Base-by-base conservation (phyloP, 2,888 invertebrate genomes). In the Molorchus minor region DNA sequence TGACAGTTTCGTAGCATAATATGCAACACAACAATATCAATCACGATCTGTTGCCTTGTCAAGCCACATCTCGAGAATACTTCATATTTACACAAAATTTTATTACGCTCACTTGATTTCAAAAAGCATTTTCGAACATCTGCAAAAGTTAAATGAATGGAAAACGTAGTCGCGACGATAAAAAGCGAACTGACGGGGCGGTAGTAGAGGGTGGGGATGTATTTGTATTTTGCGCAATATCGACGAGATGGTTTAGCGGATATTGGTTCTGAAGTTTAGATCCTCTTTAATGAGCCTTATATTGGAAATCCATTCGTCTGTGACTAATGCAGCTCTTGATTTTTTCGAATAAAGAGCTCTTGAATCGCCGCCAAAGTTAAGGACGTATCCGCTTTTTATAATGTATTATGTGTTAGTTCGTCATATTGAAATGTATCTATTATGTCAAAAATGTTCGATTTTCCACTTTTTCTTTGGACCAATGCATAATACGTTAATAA, bases 211-310 rank as follows among this genome's bases (percentile, higher is more conserved):
- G 49, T 60, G 62, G 56, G 49, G 58, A 68, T 62, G 62, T 69
- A 67, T 72, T 70, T 67, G 71, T 66, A 64, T 69, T 71, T 70
- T 64, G 68, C 65, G 71, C 71, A 70, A 72, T 67, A 68, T 69
- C 69, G 70, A 70, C 68, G 65, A 59, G 67, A 69, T 70, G 66
- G 67, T 62, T 58, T 61, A 59, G 62, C 71, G 72, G 72, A 74
- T 75, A 75, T 74, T 68, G 73, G 70, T 70, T 70, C 67, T 64
- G 73, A 75, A 74, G 75, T 76, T 75, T 76, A 74, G 74, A 75
- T 77, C 74, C 77, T 72, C 68, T 74, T 71, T 76, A 78, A 77
- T 77, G 75, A 76, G 71, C 67, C 72, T 71, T 74, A 69, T 76
- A 75, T 77, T 72, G 75, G 61, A 69, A 71, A 75, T 58, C 66